Base-by-base conservation (phyloP, 2,888 invertebrate genomes). In the Horisme vitalbata region DNA sequence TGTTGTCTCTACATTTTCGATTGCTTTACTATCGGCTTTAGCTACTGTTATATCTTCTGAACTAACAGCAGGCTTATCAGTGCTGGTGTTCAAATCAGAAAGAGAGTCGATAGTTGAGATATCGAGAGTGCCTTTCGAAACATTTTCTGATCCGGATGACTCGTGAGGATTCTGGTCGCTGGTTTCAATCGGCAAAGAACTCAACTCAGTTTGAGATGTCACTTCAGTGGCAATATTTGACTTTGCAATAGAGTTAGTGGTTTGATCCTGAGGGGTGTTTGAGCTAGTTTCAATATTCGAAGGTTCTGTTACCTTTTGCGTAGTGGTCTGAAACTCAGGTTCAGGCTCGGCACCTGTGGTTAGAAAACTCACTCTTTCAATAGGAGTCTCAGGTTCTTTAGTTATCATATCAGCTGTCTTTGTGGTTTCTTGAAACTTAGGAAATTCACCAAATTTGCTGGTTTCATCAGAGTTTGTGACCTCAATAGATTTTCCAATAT, bases 121-220 rank as follows among this genome's bases (percentile, higher is more conserved):
- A 9, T 66, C 55, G 11, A 61, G 59, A 46, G 67, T 73, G 12
- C 79, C 77, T 55, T 77, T 78, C 1, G 65, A 66, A 13, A 69
- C 66, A 44, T 66, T 76, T 30, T 83, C 83, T 2, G 74, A 64
- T 8, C 62, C 72, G 33, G 74, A 65, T 4, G 66, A 73, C 30
- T 80, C 79, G 11, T 80, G 83, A 5, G 88, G 87, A 37, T 87
- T 86, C 57, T 83, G 88, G 43, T 87, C 85, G 57, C 86, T 88
- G 0, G 87, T 86, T 62, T 87, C 88, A 14, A 88, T 77, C 0
- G 87, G 83, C 15, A 88, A 61, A 4, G 88, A 88, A 50, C 87
- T 87, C 4, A 85, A 68, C 65, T 87, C 87, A 3, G 85, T 83
- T 56, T 80, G 79, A 10, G 79, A 75, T 1, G 80, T 82, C n/a